Percentiles rank a stretch among this genome's conserved stretches.
These are phyloP conservation scores for Sympetrum striolatum DNA, from an alignment of 2,888 invertebrate genomes.

Conservation along the genomic window DNA sequence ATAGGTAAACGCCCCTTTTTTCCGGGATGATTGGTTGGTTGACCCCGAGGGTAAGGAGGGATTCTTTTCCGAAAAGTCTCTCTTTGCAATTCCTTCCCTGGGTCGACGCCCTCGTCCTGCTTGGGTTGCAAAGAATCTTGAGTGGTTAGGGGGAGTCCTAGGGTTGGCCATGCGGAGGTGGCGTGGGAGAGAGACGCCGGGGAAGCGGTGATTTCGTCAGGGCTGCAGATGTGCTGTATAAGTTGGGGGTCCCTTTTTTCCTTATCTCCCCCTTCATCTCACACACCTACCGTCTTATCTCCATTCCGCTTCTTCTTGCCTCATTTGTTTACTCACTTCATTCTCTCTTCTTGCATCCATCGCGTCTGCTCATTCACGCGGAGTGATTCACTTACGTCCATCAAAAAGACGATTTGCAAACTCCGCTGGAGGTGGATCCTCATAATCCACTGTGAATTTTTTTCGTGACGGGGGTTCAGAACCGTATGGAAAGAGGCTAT, in stretches of 20 bases:
- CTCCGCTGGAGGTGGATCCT: no score
- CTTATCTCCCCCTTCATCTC: neutral
- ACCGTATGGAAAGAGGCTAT: no score
- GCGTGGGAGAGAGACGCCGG: neutral
- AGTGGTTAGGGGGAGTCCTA: neutral
- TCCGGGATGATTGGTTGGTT: neutral
- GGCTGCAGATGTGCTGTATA: neutral
- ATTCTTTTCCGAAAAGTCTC: neutral
- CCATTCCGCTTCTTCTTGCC: neutral
- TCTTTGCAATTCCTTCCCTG: neutral
- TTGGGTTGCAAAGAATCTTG: neutral
- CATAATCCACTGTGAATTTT: no score
- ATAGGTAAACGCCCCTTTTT: neutral
- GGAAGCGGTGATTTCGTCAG: neutral
- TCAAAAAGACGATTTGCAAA: no score
- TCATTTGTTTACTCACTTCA: neutral
- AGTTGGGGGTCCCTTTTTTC: neutral
- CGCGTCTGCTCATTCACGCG: no score
- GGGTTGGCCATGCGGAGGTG: neutral
- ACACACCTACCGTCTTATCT: neutral
- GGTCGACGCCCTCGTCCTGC: neutral
- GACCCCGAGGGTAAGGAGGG: neutral
- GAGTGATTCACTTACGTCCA: no score
- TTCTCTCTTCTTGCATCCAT: no score
- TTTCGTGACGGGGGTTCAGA: no score